Percentiles rank a stretch among this genome's conserved stretches.
Conservation (phyloP, 2,113 vertebrate genomes). For the Agapornis roseicollis region DNA sequence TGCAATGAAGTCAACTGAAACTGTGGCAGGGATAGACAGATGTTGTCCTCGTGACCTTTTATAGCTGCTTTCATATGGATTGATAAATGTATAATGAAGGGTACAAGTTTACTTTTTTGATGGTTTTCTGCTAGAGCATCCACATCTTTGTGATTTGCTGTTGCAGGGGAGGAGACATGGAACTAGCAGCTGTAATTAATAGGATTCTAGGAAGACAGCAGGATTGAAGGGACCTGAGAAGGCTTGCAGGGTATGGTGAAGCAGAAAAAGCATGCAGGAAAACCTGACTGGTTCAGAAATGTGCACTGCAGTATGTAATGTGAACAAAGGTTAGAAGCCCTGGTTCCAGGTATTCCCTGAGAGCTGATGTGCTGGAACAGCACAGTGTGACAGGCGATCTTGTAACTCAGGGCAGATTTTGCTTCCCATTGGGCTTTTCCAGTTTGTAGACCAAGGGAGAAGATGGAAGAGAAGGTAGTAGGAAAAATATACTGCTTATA, state of each 20-base stretch:
- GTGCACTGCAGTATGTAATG: rapidly evolving
- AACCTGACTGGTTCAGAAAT: neutral
- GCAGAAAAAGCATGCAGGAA: neutral
- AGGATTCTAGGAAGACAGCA: neutral
- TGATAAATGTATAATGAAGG: neutral
- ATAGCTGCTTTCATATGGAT: neutral
- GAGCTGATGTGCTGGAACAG: neutral
- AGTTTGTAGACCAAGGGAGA: neutral
- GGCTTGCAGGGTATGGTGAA: neutral
- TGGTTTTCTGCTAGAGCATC: neutral
- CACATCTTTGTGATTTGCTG: neutral
- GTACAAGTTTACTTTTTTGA: neutral
- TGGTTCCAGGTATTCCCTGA: neutral
- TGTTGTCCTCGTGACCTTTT: slow-evolving; percentile 3
- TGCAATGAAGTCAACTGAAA: neutral
- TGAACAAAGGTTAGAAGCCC: neutral
- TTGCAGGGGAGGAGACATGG: neutral
- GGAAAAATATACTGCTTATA: neutral
- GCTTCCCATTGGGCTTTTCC: neutral
- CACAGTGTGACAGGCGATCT: rapidly evolving
- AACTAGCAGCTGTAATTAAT: neutral
- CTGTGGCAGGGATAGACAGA: neutral
- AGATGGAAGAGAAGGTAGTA: neutral
- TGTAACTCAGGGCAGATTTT: neutral
- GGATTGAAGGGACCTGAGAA: neutral